Evolutionary conservation across 2,797 vertebrate genomes (phyloP).

Genomic region (Phoeniculus purpureus): DNA sequence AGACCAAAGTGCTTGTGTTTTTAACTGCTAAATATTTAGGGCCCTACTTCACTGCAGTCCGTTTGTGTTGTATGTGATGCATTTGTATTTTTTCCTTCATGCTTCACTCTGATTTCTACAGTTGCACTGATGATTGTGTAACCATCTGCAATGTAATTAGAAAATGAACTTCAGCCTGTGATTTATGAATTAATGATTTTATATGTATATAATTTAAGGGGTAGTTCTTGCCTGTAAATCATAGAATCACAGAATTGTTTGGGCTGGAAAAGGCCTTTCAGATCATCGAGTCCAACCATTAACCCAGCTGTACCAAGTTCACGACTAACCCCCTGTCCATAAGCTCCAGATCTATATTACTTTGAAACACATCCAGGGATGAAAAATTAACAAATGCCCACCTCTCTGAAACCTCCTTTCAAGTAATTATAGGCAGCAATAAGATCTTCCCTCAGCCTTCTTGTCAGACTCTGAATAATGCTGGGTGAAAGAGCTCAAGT

Average conservation of each 20-base stretch:
- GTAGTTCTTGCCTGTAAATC: neutral
- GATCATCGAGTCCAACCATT: no score
- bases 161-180: neutral
- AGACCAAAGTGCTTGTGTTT: neutral
- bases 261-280: no score
- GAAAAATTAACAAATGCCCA: no score
- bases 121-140: neutral
- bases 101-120: conserved; percentile 19
- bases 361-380: no score
- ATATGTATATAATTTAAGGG: neutral
- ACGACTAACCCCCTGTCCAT: no score
- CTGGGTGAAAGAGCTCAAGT: no score
- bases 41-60: neutral
- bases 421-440: no score
- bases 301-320: no score
- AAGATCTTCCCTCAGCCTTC: no score
- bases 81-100: neutral
- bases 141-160: neutral
- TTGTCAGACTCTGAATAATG: no score
- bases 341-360: no score
- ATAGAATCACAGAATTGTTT: neutral
- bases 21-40: neutral
- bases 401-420: no score
- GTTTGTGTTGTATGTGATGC: neutral
- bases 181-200: conserved; percentile 16